Conservation (phyloP, 2,113 vertebrate species). For the Melanerpes formicivorus region DNA sequence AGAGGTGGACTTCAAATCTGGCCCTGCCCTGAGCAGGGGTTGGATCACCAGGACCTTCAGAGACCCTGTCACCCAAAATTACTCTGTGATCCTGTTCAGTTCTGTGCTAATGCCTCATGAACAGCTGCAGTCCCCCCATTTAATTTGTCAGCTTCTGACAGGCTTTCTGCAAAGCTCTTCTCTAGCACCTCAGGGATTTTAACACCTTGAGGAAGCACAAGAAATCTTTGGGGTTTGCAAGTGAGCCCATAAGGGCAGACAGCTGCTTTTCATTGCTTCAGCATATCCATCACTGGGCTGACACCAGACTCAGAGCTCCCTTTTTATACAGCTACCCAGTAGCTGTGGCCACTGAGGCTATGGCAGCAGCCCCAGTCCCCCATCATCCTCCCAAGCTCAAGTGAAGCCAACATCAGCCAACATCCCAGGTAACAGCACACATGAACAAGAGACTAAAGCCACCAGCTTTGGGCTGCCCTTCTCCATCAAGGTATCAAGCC, state of each 20-base stretch:
- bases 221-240: not conserved
- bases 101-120: not conserved
- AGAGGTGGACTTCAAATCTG: not conserved
- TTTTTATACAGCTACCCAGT: not conserved
- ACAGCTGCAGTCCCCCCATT: rapidly evolving
- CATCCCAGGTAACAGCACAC: not conserved
- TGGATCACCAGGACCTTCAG: not conserved
- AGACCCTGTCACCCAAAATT: not conserved
- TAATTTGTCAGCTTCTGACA: not conserved
- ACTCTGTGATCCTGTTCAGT: not conserved
- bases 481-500: rapidly evolving
- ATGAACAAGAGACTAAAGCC: not conserved
- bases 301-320: not conserved
- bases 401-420: not conserved
- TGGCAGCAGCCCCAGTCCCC: not conserved
- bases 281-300: not conserved
- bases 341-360: not conserved
- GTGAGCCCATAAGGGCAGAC: not conserved
- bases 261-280: not conserved
- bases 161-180: not conserved
- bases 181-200: not conserved
- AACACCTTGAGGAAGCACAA: not conserved
- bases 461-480: not conserved
- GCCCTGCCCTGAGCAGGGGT: not conserved
- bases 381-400: not conserved